Evolutionary conservation across 2,797 vertebrate species (phyloP).

Genomic region (Hippocampus kuda): DNA sequence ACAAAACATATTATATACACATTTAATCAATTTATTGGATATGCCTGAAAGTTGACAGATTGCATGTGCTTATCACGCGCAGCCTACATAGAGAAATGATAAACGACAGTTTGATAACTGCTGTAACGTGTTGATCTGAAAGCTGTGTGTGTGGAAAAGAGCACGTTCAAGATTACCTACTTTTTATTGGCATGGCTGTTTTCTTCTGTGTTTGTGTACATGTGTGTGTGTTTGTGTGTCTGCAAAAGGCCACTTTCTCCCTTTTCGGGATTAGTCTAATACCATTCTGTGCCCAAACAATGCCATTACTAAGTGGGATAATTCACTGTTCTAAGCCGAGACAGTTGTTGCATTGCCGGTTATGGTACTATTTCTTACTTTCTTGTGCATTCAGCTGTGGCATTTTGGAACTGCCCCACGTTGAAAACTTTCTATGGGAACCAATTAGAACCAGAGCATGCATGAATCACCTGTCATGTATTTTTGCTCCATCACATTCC

Average conservation of each 20-base stretch:
- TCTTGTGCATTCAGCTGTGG: neutral
- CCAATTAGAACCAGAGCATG: neutral
- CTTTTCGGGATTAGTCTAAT: constrained; percentile 37
- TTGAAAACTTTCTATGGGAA: neutral
- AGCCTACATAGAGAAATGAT: neutral
- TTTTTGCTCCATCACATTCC: neutral
- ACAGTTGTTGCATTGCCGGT: constrained; percentile 16
- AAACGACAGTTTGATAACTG: neutral
- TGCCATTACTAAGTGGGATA: constrained; percentile 30
- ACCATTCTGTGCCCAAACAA: constrained; percentile 36
- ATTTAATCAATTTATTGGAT: neutral
- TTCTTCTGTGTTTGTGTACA: neutral
- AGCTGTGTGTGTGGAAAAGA: neutral
- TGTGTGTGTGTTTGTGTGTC: constrained; percentile 11
- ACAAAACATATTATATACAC: neutral
- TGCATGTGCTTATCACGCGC: neutral
- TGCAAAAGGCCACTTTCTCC: constrained; percentile 30
- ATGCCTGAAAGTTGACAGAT: neutral
- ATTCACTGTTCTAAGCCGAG: constrained; percentile 21
- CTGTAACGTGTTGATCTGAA: neutral
- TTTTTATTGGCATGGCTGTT: constrained; percentile 29
- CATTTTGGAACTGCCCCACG: neutral
- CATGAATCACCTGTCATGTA: neutral
- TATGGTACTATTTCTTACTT: constrained; percentile 14
- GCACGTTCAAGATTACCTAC: constrained; percentile 26